Evolutionary conservation across 2,113 vertebrate species (phyloP), one percentile per base, ranked within the genome.

Genomic region (Struthidea cinerea): DNA sequence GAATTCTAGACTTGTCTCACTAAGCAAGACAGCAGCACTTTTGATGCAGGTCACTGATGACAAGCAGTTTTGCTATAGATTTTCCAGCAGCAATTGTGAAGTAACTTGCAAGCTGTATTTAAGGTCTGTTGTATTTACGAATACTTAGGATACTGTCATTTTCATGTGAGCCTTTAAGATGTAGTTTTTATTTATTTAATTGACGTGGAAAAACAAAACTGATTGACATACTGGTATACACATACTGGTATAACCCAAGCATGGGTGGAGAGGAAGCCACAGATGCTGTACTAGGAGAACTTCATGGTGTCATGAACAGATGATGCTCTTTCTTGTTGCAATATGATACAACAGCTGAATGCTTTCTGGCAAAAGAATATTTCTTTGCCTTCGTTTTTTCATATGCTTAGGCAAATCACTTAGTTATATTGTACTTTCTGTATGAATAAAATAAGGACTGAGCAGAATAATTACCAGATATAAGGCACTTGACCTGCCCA

Each of bases 401-500:
- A 2, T 41, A 3, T 35, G 4, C 47, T 87, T 60, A 53, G 60
- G 23, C 16, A 65, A 70, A 53, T 49, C 3, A 9, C 13, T 47
- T 53, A 5, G 7, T 28, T 65, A 9, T 83, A 3, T 35, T 77
- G 3, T 22, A 28, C 8, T 47, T 57, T 16, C 39, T 6, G 7
- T 44, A 6, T 52, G 14, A 53, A 10, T 39, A 18, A 55, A 39
- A 19, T 9, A n/a, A 74, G 23, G n/a, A 28, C 4, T 69, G 12
- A 15, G 14, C 53, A 63, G 39, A 63, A 2, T 3, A 46, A 8
- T 37, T 53, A 27, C 4, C 9, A 53, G 3, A 6, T 37, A 1
- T 0, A 15, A 55, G 7, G 9, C 0, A 1, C 4, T 74, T 55
- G 19, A 47, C 28, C 10, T 75, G 19, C 6, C 5, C 10, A 8